Evolutionary conservation across 1,140 invertebrate genomes (phyloP), one percentile per base, ranked within the genome.

Genomic region (Steinernema khuongi): DNA sequence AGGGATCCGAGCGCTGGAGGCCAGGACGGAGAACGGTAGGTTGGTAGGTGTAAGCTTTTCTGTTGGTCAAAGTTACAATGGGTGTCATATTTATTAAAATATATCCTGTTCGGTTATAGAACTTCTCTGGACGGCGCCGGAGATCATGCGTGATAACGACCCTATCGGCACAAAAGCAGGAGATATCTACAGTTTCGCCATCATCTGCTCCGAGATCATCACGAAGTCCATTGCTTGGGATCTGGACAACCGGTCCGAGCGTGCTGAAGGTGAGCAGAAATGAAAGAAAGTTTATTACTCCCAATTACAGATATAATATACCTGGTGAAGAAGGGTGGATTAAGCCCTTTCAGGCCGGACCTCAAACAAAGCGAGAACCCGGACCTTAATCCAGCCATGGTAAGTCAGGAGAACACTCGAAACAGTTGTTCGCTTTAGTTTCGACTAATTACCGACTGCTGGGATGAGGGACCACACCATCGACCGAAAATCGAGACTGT

Each of bases 121-220:
- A 19, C 60, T 77, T 11, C 44, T 98, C 80, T 99, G 95, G 96
- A 94, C 92, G 86, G 93, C 95, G 26, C 96, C 96, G 18, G 96
- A 99, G 86, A 85, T 97, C 30, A 87, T 99, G 72, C 88, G 94
- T 77, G 89, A 90, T 22, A 72, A 83, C 44, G 68, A 80, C n/a
- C 71, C 43, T 29, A 66, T 74, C 17, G 81, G 81, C 11, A 78
- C 81, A 22, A 67, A 77, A 43, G 36, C 78, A 22, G 81, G 79
- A 0, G 82, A 83, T 67, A 70, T 83, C 31, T 83, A 81, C 73
- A 82, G 79, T 68, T 83, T 85, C 70, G 82, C 81, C 1, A 83
- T 83, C 30, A 85, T 83, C 71, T 80, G 79, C 33, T 81, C 81
- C 1, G 82, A 84, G 43, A 33, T 85, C 11, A 33, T 85, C 1